Base-by-base conservation (phyloP, 2,797 vertebrate genomes). In the Pampus argenteus region DNA sequence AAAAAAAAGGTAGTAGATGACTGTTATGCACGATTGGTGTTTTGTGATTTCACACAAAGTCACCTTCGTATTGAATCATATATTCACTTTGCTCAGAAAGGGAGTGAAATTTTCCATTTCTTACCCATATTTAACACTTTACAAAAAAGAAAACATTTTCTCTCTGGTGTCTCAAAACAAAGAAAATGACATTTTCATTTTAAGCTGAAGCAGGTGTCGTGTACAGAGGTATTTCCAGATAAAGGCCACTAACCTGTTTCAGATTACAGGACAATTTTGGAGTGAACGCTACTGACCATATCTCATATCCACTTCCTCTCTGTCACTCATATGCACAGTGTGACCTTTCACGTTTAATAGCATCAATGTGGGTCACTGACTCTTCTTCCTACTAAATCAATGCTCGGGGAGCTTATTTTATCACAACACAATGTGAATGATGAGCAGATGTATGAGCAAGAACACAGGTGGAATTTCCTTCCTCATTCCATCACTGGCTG, bases 1-100 rank as follows among this genome's bases (percentile, higher is more conserved):
- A 65, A 29, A 25, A 65, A 29, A 48, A 25, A 61, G 34, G 52
- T 47, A 28, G 59, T 2, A 63, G 58, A 81, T 81, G 76, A 81
- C 63, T 78, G 5, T 28, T n/a, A 20, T 6, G 42, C 1, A n/a
- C 13, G 40, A 26, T 17, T 17, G 52, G 5, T 42, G 29, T 18
- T 54, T 44, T 78, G 42, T 69, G 66, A 29, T 71, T 80, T 69
- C 8, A 17, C 20, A 40, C 25, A 4, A 64, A 48, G 31, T 20
- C 25, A 65, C 4, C 15, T 38, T 26, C 42, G 6, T 11, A 49
- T 23, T 3, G 7, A 40, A 38, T 36, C 6, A 28, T 51, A 38
- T 36, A 52, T 76, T 50, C 36, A 22, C 2, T 3, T 3, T 55
- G 2, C 36, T 63, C 45, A 47, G 55, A 73, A 45, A 47, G 17